A percentile compares a stretch with the other conserved stretches of the same genome.
phyloP scores from a whole-genome alignment of 2,888 invertebrate species.

The Cistogaster globosa region DNA sequence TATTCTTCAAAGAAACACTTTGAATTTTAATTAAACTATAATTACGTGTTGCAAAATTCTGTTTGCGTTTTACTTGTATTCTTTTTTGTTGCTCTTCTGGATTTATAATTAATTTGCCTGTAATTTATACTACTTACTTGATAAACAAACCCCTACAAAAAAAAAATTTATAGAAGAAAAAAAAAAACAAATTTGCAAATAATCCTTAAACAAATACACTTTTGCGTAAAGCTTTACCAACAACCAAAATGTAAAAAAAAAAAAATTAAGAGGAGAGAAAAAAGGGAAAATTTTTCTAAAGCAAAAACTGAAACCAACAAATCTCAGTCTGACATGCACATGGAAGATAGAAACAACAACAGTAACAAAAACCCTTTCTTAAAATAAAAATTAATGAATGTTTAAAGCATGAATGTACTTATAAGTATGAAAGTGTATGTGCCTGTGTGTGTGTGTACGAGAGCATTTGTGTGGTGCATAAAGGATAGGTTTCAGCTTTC shows the following conservation, averaged over 20 bases:
- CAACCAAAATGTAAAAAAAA: background rate
- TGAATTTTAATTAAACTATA: constrained; percentile 62
- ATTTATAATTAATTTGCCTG: constrained; percentile 64
- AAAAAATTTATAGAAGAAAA: background rate
- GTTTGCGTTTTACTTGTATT: constrained; percentile 7
- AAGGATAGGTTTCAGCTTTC: constrained; percentile 66
- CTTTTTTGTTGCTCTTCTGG: constrained; percentile 12
- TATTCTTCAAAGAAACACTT: constrained; percentile 50
- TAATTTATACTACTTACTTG: constrained; percentile 57
- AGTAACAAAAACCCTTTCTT: constrained; percentile 7
- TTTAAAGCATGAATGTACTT: background rate
- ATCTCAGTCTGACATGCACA: constrained; percentile 60
- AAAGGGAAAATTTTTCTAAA: constrained; percentile 24
- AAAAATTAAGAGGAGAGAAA: constrained; percentile 2
- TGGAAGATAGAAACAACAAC: constrained; percentile 12
- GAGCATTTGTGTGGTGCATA: constrained; percentile 13
- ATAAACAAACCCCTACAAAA: constrained; percentile 21
- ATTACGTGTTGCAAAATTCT: constrained; percentile 55
- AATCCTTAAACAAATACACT: constrained; percentile 69
- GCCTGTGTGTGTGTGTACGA: background rate
- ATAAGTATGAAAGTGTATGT: background rate
- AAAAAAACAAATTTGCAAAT: constrained; percentile 35
- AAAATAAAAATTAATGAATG: constrained; percentile 30
- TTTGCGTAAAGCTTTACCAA: constrained; percentile 39
- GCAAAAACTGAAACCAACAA: constrained; percentile 49